Evolutionary conservation across 2,113 vertebrate genomes (phyloP).

Genomic region (Lepisosteus osseus): DNA sequence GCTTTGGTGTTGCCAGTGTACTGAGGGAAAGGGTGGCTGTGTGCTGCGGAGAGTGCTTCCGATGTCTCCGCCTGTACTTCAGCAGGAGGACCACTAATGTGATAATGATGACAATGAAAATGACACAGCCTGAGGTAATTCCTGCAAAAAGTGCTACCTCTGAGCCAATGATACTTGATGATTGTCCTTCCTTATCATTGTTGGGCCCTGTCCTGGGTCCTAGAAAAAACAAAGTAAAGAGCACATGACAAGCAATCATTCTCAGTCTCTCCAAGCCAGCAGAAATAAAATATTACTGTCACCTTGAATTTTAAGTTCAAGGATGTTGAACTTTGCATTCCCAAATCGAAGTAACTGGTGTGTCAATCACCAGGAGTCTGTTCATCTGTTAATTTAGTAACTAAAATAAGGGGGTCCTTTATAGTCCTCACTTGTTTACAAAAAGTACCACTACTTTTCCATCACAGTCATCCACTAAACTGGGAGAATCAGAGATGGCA

Average conservation of each 20-base stretch:
- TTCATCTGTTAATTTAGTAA: too few relatives aligned
- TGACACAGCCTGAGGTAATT: conserved; percentile 94
- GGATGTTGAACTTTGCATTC: too few relatives aligned
- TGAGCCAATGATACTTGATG: conserved; percentile 82
- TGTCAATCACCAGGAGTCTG: too few relatives aligned
- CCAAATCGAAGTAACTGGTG: too few relatives aligned
- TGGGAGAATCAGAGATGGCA: too few relatives aligned
- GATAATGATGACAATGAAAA: conserved; percentile 97
- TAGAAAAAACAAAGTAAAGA: conserved; percentile 29
- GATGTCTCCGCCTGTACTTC: conserved; percentile 91
- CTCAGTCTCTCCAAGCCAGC: too few relatives aligned
- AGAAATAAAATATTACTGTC: too few relatives aligned
- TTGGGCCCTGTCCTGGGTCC: conserved; percentile 64
- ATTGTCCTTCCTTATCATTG: conserved; percentile 70
- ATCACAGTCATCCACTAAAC: too few relatives aligned
- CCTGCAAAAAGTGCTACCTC: conserved; percentile 96
- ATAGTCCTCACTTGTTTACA: too few relatives aligned
- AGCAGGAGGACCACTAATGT: conserved; percentile 94
- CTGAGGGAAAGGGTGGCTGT: conserved; percentile 89
- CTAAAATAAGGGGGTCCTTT: too few relatives aligned
- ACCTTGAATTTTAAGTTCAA: too few relatives aligned
- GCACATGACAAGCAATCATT: not conserved
- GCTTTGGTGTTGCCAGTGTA: conserved; percentile 94
- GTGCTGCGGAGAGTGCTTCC: conserved; percentile 95
- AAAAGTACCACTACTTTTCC: too few relatives aligned